A percentile compares a stretch with the other conserved stretches of the same genome.
phyloP scores from a whole-genome alignment of 2,113 vertebrate genomes.

The Aptenodytes forsteri region DNA sequence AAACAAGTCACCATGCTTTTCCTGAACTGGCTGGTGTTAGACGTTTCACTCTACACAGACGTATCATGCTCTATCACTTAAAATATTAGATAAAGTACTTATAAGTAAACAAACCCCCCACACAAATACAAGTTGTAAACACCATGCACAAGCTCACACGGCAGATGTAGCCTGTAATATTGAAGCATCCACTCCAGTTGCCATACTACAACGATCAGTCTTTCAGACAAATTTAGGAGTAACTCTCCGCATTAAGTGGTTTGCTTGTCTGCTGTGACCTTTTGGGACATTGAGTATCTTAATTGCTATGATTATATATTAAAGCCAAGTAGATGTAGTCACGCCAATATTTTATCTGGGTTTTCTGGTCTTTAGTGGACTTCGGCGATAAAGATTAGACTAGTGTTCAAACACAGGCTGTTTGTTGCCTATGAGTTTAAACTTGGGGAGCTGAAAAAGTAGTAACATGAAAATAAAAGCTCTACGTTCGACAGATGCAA shows the following conservation, averaged over 20 bases:
- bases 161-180: conserved; percentile 47
- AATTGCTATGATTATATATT: background rate
- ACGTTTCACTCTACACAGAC: background rate
- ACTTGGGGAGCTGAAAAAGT: background rate
- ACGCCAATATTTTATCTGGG: background rate
- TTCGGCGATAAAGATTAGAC: background rate
- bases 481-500: background rate
- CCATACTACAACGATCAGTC: conserved; percentile 24
- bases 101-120: background rate
- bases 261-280: conserved; percentile 5
- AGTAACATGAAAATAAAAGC: background rate
- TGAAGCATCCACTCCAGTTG: conserved; percentile 50
- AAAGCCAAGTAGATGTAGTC: conserved; percentile 54
- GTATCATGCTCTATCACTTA: conserved; percentile 59
- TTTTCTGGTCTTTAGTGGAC: conserved; percentile 9
- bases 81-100: background rate
- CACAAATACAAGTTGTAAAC: conserved; percentile 1
- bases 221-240: conserved; percentile 38
- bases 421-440: background rate
- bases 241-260: background rate
- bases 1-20: conserved; percentile 63
- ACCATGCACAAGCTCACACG: conserved; percentile 71
- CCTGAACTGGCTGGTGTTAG: conserved; percentile 26
- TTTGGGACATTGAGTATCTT: conserved; percentile 9
- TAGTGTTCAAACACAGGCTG: background rate